Percentiles rank a stretch among this genome's conserved stretches.
Evolutionary conservation across 2,888 invertebrate species (phyloP).

Genomic region (Leucania comma): DNA sequence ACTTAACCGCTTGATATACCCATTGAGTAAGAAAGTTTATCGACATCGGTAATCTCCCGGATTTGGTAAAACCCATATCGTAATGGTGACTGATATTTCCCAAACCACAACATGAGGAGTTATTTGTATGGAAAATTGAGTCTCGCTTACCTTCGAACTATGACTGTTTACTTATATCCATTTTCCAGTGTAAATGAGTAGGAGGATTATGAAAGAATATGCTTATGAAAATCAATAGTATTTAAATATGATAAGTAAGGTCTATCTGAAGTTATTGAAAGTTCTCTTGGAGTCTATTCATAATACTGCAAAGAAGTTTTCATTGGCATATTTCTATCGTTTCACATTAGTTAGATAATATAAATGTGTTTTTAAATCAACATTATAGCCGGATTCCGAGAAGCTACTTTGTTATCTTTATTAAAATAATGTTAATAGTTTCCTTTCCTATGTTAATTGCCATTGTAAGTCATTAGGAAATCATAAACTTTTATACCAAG

Average conservation of each 20-base stretch:
- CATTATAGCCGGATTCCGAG: constrained; percentile 23
- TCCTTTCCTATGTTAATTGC: constrained; percentile 39
- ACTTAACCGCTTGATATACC: not conserved
- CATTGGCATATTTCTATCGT: constrained; percentile 46
- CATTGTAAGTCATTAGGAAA: constrained; percentile 23
- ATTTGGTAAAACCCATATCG: constrained; percentile 6
- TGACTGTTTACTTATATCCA: constrained; percentile 48
- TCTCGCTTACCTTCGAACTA: constrained; percentile 29
- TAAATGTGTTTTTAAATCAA: constrained; percentile 9
- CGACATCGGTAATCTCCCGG: constrained; percentile 15
- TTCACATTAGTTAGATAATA: constrained; percentile 36
- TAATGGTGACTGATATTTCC: not conserved
- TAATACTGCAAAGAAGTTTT: constrained; percentile 25
- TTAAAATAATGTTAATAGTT: constrained; percentile 42
- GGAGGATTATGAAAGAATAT: constrained; percentile 39
- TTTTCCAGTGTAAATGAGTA: constrained; percentile 33
- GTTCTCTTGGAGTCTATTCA: not conserved
- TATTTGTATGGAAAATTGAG: not conserved
- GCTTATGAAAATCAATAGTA: constrained; percentile 45
- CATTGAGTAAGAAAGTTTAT: not conserved
- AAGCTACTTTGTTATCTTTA: constrained; percentile 42
- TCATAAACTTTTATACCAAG: constrained; percentile 21
- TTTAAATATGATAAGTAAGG: not conserved
- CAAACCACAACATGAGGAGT: constrained; percentile 4
- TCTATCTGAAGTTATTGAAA: not conserved